A percentile compares a stretch with the other conserved stretches of the same genome.
Evolutionary conservation across 2,888 invertebrate genomes (phyloP).

Genomic region (Pecten maximus): DNA sequence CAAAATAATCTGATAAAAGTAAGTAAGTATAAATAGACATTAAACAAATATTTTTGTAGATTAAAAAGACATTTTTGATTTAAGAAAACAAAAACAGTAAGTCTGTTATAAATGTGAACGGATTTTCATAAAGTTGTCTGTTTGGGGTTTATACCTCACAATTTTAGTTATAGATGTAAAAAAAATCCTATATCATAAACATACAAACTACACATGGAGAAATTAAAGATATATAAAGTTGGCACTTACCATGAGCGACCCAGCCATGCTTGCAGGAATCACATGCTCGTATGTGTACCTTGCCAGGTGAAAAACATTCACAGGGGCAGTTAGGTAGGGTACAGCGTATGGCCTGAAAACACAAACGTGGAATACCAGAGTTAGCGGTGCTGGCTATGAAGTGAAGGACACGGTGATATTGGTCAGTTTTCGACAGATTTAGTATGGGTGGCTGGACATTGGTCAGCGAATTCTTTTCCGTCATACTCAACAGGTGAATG

Average conservation of each 20-base stretch:
- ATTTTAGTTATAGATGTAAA: too few species aligned
- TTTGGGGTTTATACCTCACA: too few species aligned
- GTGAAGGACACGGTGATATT: constrained; percentile 66
- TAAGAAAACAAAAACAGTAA: too few species aligned
- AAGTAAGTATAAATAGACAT: too few species aligned
- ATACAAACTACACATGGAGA: background rate
- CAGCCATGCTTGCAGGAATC: constrained; percentile 89
- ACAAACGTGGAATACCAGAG: constrained; percentile 66
- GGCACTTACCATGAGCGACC: constrained; percentile 88
- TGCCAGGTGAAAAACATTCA: constrained; percentile 88
- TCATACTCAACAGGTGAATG: constrained; percentile 22
- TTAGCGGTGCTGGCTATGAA: constrained; percentile 58
- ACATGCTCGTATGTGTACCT: constrained; percentile 87
- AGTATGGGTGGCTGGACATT: constrained; percentile 55
- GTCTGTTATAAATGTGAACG: too few species aligned
- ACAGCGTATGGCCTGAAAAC: constrained; percentile 84
- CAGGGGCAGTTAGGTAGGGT: constrained; percentile 87
- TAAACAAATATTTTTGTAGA: too few species aligned
- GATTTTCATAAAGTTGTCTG: too few species aligned
- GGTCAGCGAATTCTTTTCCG: constrained; percentile 34
- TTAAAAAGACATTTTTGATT: too few species aligned
- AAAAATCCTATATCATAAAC: too few species aligned
- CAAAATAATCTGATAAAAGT: too few species aligned
- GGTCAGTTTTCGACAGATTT: constrained; percentile 64
- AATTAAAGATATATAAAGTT: constrained; percentile 15